Conservation (phyloP, 1,140 invertebrate species). For the Drosophila hydei region DNA sequence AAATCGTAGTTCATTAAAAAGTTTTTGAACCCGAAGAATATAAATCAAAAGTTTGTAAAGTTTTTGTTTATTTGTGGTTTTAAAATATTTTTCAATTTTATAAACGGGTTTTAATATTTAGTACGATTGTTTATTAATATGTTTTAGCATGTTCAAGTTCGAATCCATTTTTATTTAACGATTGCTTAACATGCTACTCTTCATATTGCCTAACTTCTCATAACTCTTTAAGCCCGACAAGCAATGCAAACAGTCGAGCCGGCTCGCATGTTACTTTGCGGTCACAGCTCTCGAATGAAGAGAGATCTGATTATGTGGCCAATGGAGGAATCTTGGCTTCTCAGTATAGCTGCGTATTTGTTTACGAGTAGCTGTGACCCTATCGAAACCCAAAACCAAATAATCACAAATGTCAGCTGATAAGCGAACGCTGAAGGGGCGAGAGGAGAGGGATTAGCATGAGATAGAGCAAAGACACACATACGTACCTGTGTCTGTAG, state of each 20-base stretch:
- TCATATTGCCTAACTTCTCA: no score
- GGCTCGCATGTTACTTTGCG: slow-evolving; percentile 13
- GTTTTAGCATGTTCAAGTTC: no score
- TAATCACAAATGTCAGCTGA: slow-evolving; percentile 53
- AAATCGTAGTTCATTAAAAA: no score
- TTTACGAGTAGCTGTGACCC: slow-evolving; percentile 53
- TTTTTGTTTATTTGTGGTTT: no score
- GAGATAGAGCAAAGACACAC: slow-evolving; percentile 26
- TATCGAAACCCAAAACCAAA: slow-evolving; percentile 63
- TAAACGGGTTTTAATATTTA: no score
- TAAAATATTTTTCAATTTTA: no score
- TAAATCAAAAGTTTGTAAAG: no score
- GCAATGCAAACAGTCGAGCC: not conserved
- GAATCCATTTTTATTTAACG: no score
- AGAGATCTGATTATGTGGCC: not conserved
- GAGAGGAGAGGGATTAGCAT: slow-evolving; percentile 25
- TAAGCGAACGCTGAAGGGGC: slow-evolving; percentile 42
- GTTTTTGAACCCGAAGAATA: no score
- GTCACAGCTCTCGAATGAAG: slow-evolving; percentile 1
- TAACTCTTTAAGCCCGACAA: no score
- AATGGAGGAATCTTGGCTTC: not conserved
- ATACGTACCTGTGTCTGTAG: slow-evolving; percentile 2
- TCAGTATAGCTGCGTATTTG: slow-evolving; percentile 12
- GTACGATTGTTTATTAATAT: no score
- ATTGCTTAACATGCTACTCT: no score